These are phyloP conservation scores for Cylindroiulus punctatus DNA, from an alignment of 2,888 invertebrate species.

Conservation along the genomic window DNA sequence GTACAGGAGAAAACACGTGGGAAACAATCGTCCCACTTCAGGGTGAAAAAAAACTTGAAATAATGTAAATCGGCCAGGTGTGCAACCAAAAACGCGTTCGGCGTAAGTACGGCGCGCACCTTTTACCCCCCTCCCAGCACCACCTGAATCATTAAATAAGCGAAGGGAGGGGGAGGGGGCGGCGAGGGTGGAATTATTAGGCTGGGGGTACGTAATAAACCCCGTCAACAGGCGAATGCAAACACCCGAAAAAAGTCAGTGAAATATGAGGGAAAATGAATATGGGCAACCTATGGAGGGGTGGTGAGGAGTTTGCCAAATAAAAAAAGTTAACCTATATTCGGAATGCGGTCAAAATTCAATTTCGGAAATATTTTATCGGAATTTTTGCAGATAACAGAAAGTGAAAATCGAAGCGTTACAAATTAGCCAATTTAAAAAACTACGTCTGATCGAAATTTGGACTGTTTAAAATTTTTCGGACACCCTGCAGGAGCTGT, in stretches of 20 bases:
- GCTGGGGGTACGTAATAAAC: not conserved
- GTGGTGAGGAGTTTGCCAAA: not conserved
- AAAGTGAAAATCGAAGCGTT: too few relatives aligned
- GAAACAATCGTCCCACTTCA: slow-evolving; percentile 18
- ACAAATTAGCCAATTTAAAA: too few relatives aligned
- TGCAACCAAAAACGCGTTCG: slow-evolving; percentile 3
- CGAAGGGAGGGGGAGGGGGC: not conserved
- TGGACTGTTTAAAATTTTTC: too few relatives aligned
- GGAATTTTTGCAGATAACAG: too few relatives aligned
- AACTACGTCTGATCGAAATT: too few relatives aligned
- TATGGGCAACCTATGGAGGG: not conserved
- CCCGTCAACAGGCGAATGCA: too few relatives aligned
- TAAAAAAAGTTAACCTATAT: not conserved
- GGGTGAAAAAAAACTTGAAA: not conserved
- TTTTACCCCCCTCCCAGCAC: not conserved
- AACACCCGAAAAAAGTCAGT: not conserved
- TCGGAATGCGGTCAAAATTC: not conserved
- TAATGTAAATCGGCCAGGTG: slow-evolving; percentile 11
- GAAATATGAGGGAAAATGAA: not conserved
- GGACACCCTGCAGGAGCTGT: too few relatives aligned
- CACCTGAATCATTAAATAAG: not conserved
- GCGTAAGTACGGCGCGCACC: not conserved
- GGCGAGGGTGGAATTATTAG: slow-evolving; percentile 10
- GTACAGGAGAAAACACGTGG: not conserved
- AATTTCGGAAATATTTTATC: not conserved